phyloP scores from a whole-genome alignment of 2,797 vertebrate species.

The Neosilurus mollespiculum region DNA sequence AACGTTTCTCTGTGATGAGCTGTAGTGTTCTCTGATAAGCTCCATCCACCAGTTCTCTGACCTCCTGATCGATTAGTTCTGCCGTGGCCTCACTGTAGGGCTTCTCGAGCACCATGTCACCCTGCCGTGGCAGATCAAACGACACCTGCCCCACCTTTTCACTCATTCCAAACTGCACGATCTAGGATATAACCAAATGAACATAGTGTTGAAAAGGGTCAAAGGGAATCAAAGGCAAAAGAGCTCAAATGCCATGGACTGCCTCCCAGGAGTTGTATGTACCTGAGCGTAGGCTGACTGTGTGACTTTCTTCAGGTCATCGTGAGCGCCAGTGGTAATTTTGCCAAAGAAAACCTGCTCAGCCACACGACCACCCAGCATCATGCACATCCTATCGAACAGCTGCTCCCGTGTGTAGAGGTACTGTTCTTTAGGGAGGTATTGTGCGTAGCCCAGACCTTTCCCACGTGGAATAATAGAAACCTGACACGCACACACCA shows the following conservation, averaged over 20 bases:
- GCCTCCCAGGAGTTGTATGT: conserved; percentile 7
- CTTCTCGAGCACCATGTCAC: conserved; percentile 73
- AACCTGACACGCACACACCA: conserved; percentile 63
- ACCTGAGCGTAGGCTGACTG: conserved; percentile 81
- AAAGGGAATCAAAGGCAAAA: neutral
- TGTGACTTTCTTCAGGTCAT: conserved; percentile 77
- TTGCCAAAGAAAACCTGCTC: conserved; percentile 76
- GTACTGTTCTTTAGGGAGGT: conserved; percentile 80
- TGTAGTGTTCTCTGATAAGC: conserved; percentile 66
- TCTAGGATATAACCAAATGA: conserved; percentile 56
- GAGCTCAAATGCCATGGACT: neutral
- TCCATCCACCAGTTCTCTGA: conserved; percentile 64
- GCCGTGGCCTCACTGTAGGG: conserved; percentile 78
- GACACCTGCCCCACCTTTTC: conserved; percentile 80
- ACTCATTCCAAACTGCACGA: conserved; percentile 81
- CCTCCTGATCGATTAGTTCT: conserved; percentile 76
- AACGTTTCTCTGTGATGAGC: conserved; percentile 68
- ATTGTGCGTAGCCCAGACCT: conserved; percentile 76
- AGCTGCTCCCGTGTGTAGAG: conserved; percentile 79
- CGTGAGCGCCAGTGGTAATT: conserved; percentile 78
- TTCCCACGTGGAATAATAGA: conserved; percentile 76
- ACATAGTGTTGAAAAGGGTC: neutral
- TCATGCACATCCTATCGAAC: conserved; percentile 78
- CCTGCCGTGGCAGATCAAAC: conserved; percentile 72
- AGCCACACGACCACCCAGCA: conserved; percentile 77